A percentile compares a stretch with the other conserved stretches of the same genome.
Evolutionary conservation across 2,888 invertebrate genomes (phyloP).

Genomic region (Eucera pruinosa): DNA sequence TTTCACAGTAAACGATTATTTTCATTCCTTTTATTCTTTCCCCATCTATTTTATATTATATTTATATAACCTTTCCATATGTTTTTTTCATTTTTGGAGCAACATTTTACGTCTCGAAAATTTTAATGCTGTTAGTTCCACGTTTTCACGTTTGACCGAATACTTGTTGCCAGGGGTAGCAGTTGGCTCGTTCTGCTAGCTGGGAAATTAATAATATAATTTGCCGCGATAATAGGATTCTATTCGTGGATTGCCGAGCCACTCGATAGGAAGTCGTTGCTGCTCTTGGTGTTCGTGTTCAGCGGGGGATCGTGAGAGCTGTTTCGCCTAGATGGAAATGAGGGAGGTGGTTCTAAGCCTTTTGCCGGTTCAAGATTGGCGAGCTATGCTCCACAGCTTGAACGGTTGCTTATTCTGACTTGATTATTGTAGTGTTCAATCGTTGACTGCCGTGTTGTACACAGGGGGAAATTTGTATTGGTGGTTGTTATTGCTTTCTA

Average conservation of each 20-base stretch:
- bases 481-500: background rate
- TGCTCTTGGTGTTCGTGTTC: constrained; percentile 17
- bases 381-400: background rate
- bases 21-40: too few species aligned
- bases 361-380: background rate
- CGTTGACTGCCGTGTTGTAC: background rate
- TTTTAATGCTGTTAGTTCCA: too few species aligned
- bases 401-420: background rate
- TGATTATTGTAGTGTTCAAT: background rate
- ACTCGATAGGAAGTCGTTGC: constrained; percentile 32
- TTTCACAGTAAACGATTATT: too few species aligned
- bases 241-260: constrained; percentile 20
- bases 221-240: constrained; percentile 48
- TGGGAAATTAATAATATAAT: constrained; percentile 44
- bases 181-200: constrained; percentile 15
- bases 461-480: background rate
- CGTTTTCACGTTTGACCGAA: too few species aligned
- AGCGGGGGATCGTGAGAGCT: constrained; percentile 22
- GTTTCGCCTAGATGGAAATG: constrained; percentile 9
- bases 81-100: too few species aligned
- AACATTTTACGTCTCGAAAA: too few species aligned
- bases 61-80: too few species aligned
- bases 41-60: too few species aligned
- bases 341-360: background rate
- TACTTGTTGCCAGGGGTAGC: too few species aligned